phyloP scores from a whole-genome alignment of 2,113 vertebrate species.

The Myotis lucifugus region DNA sequence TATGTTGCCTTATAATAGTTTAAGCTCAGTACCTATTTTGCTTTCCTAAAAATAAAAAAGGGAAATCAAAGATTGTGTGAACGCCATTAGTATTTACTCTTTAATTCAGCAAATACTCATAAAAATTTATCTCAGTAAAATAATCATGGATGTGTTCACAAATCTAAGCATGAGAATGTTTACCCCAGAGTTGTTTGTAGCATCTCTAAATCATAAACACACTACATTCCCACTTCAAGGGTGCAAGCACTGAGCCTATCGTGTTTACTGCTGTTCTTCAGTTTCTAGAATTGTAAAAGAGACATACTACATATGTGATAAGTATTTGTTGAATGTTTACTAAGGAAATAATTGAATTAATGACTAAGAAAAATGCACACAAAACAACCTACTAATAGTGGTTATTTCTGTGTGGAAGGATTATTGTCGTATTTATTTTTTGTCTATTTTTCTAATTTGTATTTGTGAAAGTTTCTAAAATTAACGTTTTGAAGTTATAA shows the following conservation, averaged over 20 bases:
- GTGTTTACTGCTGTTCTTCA: neutral
- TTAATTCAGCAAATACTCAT: neutral
- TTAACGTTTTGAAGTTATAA: neutral
- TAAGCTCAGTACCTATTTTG: neutral
- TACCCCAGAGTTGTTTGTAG: neutral
- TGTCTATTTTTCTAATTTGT: neutral
- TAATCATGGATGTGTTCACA: neutral
- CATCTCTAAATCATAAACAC: neutral
- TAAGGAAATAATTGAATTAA: neutral
- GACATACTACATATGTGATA: neutral
- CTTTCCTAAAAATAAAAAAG: neutral
- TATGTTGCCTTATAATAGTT: neutral
- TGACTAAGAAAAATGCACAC: neutral
- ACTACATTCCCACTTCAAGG: neutral
- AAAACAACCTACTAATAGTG: neutral
- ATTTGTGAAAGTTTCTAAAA: neutral
- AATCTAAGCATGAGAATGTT: neutral
- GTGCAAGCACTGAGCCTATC: neutral
- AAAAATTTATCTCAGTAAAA: neutral
- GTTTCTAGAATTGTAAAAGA: neutral
- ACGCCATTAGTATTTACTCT: neutral
- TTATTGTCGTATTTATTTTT: neutral
- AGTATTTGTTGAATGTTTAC: conserved; percentile 11
- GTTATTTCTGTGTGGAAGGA: neutral
- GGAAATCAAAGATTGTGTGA: neutral